Conservation (phyloP, 2,113 vertebrate genomes). For the Platichthys flesus region DNA sequence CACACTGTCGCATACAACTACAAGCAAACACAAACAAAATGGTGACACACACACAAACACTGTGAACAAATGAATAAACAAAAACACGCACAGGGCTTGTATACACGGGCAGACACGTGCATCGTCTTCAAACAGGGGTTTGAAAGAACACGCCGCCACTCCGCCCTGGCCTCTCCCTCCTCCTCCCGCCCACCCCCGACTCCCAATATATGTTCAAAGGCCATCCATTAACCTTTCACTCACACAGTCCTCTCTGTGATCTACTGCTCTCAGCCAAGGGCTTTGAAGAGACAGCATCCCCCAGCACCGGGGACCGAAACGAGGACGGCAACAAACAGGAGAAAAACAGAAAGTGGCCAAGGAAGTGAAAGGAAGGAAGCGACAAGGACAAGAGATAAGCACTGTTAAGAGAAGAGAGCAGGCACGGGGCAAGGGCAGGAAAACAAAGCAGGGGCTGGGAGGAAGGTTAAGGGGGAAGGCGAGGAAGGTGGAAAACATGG, state of each 20-base stretch:
- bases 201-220: slow-evolving; percentile 84
- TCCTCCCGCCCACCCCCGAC: slow-evolving; percentile 51
- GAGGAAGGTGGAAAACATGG: neutral
- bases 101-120: slow-evolving; percentile 46
- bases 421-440: slow-evolving; percentile 16
- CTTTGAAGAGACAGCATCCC: slow-evolving; percentile 80
- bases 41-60: slow-evolving; percentile 32
- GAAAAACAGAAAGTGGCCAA: slow-evolving; percentile 24
- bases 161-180: slow-evolving; percentile 48
- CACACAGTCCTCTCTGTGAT: slow-evolving; percentile 80
- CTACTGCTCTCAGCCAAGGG: slow-evolving; percentile 78
- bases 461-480: slow-evolving; percentile 11
- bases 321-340: slow-evolving; percentile 43
- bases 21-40: slow-evolving; percentile 64
- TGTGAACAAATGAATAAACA: slow-evolving; percentile 64
- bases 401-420: slow-evolving; percentile 24
- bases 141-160: slow-evolving; percentile 72
- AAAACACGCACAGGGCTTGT: slow-evolving; percentile 43
- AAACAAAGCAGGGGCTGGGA: slow-evolving; percentile 24
- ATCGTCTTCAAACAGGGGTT: slow-evolving; percentile 80
- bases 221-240: slow-evolving; percentile 86
- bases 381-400: slow-evolving; percentile 21
- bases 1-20: slow-evolving; percentile 48
- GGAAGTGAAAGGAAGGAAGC: slow-evolving; percentile 14
- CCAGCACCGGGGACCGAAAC: slow-evolving; percentile 21